Evolutionary conservation across 2,113 vertebrate species (phyloP), one percentile per base, ranked within the genome.

Genomic region (Machaerirhynchus nigripectus): DNA sequence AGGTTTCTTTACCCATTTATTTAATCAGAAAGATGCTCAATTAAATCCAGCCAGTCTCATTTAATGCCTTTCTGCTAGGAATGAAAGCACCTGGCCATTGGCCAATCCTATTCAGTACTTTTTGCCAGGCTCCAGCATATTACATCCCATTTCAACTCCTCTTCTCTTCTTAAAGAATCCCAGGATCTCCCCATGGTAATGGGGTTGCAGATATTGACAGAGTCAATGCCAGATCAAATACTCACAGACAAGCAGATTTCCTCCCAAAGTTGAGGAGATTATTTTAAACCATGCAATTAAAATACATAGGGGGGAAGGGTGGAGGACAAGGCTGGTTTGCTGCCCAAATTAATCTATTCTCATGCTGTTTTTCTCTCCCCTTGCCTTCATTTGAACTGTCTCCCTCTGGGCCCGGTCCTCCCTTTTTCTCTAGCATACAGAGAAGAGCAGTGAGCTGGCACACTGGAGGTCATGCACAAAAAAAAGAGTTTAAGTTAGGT

Each of bases 11-110:
- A 33, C 47, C 10, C 55, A 47, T 89, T 80, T 87, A 65, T 82
- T 84, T 87, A 75, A 71, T 49, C 22, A 52, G 60, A 81, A 64
- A 83, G 67, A 84, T 73, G 21, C 15, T 61, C 59, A 89, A 6
- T 95, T 95, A 95, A 94, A 95, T 79, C 46, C 52, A 76, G 33
- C 11, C 69, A 65, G 46, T 79, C 64, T 77, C 47, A 61, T 91
- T 74, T 79, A 86, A 55, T 61, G 93, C 33, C 40, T 90, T 96
- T 90, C 78, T 96, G 44, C 83, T 84, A 96, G 60, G 56, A 96
- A 79, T 63, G 91, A 90, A 93, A 88, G 53, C 52, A 64, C 73
- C 78, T 88, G 78, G 75, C 93, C 79, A 42, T 84, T 47, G 10
- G 77, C 90, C 93, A 95, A 8, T 78, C 47, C 33, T 80, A 9